Evolutionary conservation across 2,888 invertebrate species (phyloP).

Genomic region (Chironomus riparius): DNA sequence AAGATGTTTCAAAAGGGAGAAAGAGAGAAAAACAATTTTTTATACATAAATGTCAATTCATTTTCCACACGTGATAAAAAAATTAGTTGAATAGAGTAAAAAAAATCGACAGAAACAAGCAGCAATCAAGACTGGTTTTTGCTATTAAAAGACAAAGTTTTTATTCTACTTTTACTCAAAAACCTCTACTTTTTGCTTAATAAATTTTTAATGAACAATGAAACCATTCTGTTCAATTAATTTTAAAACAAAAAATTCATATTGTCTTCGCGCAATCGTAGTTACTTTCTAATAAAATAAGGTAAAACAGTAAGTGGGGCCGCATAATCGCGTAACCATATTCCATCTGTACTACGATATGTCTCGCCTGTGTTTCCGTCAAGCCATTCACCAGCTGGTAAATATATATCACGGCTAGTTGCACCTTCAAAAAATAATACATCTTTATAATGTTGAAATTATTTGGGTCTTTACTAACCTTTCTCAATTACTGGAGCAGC

Average conservation of each 20-base stretch:
- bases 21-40: background rate
- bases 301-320: conserved; percentile 62
- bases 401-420: conserved; percentile 57
- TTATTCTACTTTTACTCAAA: background rate
- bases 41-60: background rate
- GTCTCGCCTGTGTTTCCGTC: conserved; percentile 47
- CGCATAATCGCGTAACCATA: conserved; percentile 52
- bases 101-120: background rate
- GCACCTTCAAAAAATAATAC: conserved; percentile 40
- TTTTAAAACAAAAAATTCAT: background rate
- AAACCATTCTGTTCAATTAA: background rate
- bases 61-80: background rate
- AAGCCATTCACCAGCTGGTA: conserved; percentile 65
- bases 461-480: conserved; percentile 21
- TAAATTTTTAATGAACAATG: conserved; percentile 15
- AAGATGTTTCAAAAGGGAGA: background rate
- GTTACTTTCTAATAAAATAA: conserved; percentile 47
- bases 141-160: background rate
- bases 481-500: conserved; percentile 67
- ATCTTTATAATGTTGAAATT: background rate
- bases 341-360: conserved; percentile 47
- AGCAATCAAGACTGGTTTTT: background rate
- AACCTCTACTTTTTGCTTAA: background rate
- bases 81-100: background rate
- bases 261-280: background rate